Base-by-base conservation (phyloP, 2,888 invertebrate species). In the Phyto melanocephala region DNA sequence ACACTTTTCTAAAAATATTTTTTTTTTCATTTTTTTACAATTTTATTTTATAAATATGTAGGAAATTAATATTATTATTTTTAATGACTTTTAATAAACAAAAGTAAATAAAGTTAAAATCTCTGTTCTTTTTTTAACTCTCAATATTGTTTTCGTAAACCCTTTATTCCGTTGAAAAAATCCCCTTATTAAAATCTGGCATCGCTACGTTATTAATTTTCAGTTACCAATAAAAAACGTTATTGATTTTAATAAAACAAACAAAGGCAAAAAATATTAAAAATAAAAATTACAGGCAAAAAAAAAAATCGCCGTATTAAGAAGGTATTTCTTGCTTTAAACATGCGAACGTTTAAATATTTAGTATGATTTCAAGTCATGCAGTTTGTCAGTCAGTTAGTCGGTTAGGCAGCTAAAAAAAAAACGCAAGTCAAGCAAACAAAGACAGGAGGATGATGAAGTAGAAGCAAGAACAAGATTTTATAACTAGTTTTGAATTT, bases 181-280 rank as follows among this genome's bases (percentile, higher is more conserved):
- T 13, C 17, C 17, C 6, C 10, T 6, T 35, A 35, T 1, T 11
- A 54, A 17, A 37, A n/a, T 42, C 42, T 70, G 77, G 70, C 45
- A 77, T 13, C 54, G 4, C 3, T 50, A 6, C 22, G 22, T 33
- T 45, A n/a, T 6, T 3, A 56, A 37, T 28, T 28, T 10, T 40
- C 47, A 63, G 28, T 63, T 63, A 37, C 3, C 70, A 56, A 54
- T 62, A 45, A 77, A 67, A 15, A 67, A 56, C 24, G 35, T 42
- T 68, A 78, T 71, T 71, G 56, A 78, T 56, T 71, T 70, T 63
- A 63, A 7, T 33, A 70, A 77, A 70, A 70, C 54, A 70, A 77
- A 70, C 60, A 77, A 68, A 52, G 3, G 22, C 50, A 17, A 2
- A 10, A 42, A n/a, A n/a, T n/a, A n/a, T n/a, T n/a, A n/a, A n/a